Conservation (phyloP, 2,888 invertebrate species). For the Sinodicranocentrus sp. region DNA sequence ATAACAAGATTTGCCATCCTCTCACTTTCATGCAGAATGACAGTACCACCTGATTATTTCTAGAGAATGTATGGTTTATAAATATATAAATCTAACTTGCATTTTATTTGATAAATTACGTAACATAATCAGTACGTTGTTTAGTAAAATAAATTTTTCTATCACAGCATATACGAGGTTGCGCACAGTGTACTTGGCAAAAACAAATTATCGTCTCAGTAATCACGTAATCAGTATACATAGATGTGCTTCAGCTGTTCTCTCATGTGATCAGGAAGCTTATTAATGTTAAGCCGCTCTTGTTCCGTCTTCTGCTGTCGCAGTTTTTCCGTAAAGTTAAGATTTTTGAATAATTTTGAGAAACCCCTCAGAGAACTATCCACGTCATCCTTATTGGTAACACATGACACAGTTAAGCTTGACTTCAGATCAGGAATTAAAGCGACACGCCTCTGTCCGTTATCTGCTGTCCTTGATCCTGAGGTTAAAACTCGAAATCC, state of each 20-base stretch:
- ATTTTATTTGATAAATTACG: too few species aligned
- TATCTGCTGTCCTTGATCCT: constrained; percentile 51
- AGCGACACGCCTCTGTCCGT: constrained; percentile 26
- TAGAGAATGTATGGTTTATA: too few species aligned
- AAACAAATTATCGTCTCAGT: too few species aligned
- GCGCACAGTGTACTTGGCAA: too few species aligned
- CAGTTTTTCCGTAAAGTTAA: constrained; percentile 50
- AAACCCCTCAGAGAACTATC: constrained; percentile 36
- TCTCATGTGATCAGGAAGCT: constrained; percentile 66
- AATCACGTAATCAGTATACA: constrained; percentile 72
- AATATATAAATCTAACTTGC: too few species aligned
- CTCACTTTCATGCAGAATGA: too few species aligned
- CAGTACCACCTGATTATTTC: too few species aligned
- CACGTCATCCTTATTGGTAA: constrained; percentile 28
- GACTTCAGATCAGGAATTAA: constrained; percentile 11
- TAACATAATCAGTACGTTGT: too few species aligned
- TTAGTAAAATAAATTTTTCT: too few species aligned
- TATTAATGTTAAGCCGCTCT: constrained; percentile 65
- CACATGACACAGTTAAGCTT: not conserved
- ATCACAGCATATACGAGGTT: too few species aligned
- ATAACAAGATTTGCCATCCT: too few species aligned
- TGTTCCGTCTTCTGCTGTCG: constrained; percentile 60
- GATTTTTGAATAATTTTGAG: constrained; percentile 41
- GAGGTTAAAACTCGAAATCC: constrained; percentile 44
- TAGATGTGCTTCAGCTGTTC: constrained; percentile 70